A percentile compares a stretch with the other conserved stretches of the same genome.
Evolutionary conservation across 2,888 invertebrate genomes (phyloP).

Genomic region (Ferdinandea cuprea): DNA sequence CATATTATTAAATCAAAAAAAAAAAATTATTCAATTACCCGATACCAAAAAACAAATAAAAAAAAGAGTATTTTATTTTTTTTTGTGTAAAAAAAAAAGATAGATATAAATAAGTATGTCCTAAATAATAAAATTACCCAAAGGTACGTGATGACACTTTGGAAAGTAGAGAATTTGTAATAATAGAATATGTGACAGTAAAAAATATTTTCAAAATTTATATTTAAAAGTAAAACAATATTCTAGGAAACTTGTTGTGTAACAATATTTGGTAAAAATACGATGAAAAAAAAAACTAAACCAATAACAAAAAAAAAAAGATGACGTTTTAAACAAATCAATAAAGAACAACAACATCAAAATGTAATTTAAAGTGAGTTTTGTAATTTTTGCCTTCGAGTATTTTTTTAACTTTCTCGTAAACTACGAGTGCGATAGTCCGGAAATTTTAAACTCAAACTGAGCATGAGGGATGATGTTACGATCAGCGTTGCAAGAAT

Average conservation of each 20-base stretch:
- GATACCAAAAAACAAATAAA: constrained; percentile 29
- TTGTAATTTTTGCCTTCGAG: too few species aligned
- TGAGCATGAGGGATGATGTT: too few species aligned
- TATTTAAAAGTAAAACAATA: constrained; percentile 48
- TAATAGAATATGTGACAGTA: constrained; percentile 27
- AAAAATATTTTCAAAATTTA: constrained; percentile 61
- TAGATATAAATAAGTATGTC: constrained; percentile 39
- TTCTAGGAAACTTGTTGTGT: constrained; percentile 61
- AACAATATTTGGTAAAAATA: constrained; percentile 59
- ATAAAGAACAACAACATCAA: constrained; percentile 54
- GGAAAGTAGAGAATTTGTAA: constrained; percentile 60
- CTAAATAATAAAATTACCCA: constrained; percentile 29
- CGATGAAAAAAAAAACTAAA: constrained; percentile 12
- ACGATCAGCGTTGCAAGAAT: too few species aligned
- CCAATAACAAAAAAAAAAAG: constrained; percentile 46
- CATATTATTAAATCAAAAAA: constrained; percentile 44
- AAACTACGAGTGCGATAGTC: too few species aligned
- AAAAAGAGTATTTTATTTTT: constrained; percentile 43
- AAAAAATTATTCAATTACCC: constrained; percentile 58
- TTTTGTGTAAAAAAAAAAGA: constrained; percentile 43
- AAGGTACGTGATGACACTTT: constrained; percentile 28
- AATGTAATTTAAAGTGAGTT: constrained; percentile 35
- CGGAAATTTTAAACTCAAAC: too few species aligned
- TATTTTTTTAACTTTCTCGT: too few species aligned
- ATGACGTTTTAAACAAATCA: constrained; percentile 64